Conservation (phyloP, 2,113 vertebrate genomes). For the Oreocharis arfaki region DNA sequence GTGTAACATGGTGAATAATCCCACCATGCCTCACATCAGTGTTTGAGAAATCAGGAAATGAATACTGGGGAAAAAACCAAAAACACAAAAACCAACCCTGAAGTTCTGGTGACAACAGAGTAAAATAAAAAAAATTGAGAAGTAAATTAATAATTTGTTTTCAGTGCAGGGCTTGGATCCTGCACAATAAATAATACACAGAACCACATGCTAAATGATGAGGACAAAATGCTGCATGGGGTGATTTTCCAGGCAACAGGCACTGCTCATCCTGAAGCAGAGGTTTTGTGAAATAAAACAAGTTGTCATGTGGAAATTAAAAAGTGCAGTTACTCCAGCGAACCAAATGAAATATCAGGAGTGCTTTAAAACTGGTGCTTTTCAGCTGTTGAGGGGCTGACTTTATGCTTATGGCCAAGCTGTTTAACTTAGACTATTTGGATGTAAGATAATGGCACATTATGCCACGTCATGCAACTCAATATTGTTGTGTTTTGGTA, state of each 20-base stretch:
- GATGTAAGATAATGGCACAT: not conserved
- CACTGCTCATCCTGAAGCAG: not conserved
- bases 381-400: not conserved
- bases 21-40: not conserved
- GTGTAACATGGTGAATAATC: not conserved
- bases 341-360: not conserved
- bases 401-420: not conserved
- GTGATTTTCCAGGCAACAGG: not conserved
- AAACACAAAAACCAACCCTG: not conserved
- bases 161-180: not conserved
- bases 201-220: not conserved
- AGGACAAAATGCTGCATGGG: not conserved
- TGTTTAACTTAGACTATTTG: not conserved
- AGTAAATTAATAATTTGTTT: not conserved
- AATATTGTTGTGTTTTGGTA: not conserved
- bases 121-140: not conserved
- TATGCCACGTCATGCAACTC: not conserved
- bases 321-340: not conserved
- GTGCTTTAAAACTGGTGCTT: not conserved
- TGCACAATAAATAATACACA: constrained; percentile 4
- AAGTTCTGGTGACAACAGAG: not conserved
- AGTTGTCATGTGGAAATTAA: not conserved
- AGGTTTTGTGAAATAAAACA: not conserved
- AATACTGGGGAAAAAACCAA: rapidly evolving
- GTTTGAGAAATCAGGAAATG: not conserved